phyloP scores from a whole-genome alignment of 2,888 invertebrate species.

The Xylota segnis region DNA sequence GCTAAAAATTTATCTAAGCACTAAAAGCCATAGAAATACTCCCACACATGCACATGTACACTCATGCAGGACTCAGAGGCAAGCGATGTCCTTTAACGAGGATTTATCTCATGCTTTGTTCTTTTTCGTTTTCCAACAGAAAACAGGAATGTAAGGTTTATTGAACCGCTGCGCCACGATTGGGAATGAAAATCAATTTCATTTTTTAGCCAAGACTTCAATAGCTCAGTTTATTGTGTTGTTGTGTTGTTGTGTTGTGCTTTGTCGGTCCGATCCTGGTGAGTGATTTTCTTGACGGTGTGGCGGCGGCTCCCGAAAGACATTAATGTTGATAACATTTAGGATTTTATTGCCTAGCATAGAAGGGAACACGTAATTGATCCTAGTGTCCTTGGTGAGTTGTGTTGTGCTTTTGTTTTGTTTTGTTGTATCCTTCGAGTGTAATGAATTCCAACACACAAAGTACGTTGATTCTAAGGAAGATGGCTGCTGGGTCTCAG shows the following conservation, averaged over 20 bases:
- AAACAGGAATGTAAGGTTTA: constrained; percentile 39
- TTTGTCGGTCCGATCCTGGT: constrained; percentile 1
- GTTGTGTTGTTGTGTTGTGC: not conserved
- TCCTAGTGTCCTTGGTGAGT: constrained; percentile 24
- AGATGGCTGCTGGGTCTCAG: constrained; percentile 4
- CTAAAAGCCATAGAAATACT: constrained; percentile 35
- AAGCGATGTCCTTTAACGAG: constrained; percentile 1
- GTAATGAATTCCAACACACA: constrained; percentile 51
- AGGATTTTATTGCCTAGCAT: constrained; percentile 61
- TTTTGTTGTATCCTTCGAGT: constrained; percentile 17
- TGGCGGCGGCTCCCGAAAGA: constrained; percentile 42
- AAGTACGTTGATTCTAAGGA: constrained; percentile 18
- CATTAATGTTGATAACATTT: constrained; percentile 57
- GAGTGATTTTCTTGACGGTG: constrained; percentile 35
- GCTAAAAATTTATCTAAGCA: constrained; percentile 54
- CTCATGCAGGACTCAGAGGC: not conserved
- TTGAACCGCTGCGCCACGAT: constrained; percentile 41
- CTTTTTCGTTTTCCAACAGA: not conserved
- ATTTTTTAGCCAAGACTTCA: no score
- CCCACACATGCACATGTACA: constrained; percentile 4
- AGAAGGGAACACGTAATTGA: constrained; percentile 47
- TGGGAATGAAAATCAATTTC: constrained; percentile 22
- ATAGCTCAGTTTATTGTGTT: no score
- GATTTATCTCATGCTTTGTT: constrained; percentile 13
- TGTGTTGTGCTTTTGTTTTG: constrained; percentile 22